Conservation (phyloP, 2,888 invertebrate genomes). For the Pheosia tremula region DNA sequence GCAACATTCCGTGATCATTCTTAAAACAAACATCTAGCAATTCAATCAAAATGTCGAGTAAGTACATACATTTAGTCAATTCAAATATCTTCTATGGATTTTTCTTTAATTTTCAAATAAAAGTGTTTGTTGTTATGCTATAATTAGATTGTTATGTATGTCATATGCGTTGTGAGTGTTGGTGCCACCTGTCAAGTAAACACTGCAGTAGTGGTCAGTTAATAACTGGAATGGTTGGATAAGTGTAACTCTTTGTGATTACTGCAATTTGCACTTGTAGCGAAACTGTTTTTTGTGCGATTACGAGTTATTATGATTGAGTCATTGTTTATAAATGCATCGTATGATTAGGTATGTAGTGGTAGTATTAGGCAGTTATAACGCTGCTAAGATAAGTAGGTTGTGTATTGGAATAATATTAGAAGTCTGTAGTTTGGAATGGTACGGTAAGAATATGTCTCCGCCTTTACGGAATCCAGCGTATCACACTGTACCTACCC, state of each 20-base stretch:
- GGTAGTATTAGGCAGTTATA: background rate
- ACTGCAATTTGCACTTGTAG: background rate
- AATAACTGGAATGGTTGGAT: constrained; percentile 3
- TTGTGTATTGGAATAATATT: background rate
- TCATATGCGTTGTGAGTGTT: background rate
- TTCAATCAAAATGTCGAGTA: constrained; percentile 5
- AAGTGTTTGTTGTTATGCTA: background rate
- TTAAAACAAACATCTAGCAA: background rate
- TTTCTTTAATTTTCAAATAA: background rate
- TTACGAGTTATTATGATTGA: background rate
- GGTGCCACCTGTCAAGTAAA: background rate
- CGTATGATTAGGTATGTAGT: background rate
- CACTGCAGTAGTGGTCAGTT: background rate
- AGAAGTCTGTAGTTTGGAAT: no score
- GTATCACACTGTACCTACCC: no score
- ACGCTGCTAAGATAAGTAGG: background rate
- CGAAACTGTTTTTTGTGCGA: background rate
- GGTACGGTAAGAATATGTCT: no score
- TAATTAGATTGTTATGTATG: constrained; percentile 1
- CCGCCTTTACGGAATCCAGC: no score
- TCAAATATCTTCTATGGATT: background rate
- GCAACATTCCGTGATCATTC: background rate
- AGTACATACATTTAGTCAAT: background rate
- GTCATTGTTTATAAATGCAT: background rate
- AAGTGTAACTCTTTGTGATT: background rate